Conservation (phyloP, 2,113 vertebrate species). For the Malurus elegans region DNA sequence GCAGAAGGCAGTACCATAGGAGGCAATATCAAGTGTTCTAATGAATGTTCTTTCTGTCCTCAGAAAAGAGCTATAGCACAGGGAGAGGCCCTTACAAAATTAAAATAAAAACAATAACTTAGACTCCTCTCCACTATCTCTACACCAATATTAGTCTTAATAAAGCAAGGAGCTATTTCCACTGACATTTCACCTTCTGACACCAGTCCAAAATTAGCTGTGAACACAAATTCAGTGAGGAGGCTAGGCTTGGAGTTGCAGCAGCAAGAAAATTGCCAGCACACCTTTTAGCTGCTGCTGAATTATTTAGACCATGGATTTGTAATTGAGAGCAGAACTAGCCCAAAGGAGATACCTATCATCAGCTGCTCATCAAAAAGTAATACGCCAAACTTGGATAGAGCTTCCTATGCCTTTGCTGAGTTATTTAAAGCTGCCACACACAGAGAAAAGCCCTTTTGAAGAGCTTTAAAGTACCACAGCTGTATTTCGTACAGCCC, state of each 20-base stretch:
- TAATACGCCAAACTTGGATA: background rate
- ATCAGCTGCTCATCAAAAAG: background rate
- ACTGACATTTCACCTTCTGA: background rate
- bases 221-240: accelerated
- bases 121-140: background rate
- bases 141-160: background rate
- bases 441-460: background rate
- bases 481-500: background rate
- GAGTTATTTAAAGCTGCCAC: background rate
- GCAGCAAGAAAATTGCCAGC: accelerated
- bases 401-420: background rate
- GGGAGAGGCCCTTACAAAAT: background rate
- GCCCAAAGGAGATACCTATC: background rate
- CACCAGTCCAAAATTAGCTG: background rate
- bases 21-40: accelerated
- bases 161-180: background rate
- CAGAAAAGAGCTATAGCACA: background rate
- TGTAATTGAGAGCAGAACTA: background rate
- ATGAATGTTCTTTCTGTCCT: no score
- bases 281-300: background rate
- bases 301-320: background rate
- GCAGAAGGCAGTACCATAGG: accelerated
- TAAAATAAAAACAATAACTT: background rate
- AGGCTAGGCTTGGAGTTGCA: background rate
- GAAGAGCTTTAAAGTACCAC: background rate